Percentiles rank a stretch among this genome's conserved stretches.
phyloP scores from a whole-genome alignment of 2,113 vertebrate genomes.

The Gorsachius goisagi region DNA sequence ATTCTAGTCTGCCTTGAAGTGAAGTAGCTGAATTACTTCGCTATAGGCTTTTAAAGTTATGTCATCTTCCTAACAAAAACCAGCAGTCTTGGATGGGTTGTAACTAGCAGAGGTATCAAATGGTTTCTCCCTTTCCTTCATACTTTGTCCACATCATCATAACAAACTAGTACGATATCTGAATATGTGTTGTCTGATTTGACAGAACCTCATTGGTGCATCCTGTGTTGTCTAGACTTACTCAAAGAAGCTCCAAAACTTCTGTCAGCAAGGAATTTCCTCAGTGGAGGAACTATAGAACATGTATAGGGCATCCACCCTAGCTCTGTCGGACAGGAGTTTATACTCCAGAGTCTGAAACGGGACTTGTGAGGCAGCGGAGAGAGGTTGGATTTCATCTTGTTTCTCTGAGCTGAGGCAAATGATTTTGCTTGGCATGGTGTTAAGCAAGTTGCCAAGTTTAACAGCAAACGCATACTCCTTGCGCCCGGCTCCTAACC shows the following conservation, averaged over 20 bases:
- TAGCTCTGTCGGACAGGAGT: neutral
- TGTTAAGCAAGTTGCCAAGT: neutral
- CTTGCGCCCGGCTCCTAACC: neutral
- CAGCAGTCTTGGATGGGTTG: neutral
- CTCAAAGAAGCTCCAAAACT: neutral
- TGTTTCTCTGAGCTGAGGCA: neutral
- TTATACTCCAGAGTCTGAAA: neutral
- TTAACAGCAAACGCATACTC: neutral
- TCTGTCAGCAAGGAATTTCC: neutral
- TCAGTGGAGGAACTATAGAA: neutral
- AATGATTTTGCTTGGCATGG: neutral
- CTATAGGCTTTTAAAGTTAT: neutral
- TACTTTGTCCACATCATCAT: neutral
- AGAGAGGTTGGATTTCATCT: neutral
- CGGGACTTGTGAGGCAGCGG: neutral
- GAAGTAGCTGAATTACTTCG: neutral
- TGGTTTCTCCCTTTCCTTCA: neutral
- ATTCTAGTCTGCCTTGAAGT: neutral
- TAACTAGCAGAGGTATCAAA: neutral
- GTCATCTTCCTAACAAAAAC: neutral
- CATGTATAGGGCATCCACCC: fast-evolving
- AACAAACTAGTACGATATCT: neutral
- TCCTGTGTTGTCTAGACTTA: neutral
- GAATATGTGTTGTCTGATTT: neutral
- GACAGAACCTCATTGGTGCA: neutral